phyloP scores from a whole-genome alignment of 2,797 vertebrate genomes.

The Catamblyrhynchus diadema region DNA sequence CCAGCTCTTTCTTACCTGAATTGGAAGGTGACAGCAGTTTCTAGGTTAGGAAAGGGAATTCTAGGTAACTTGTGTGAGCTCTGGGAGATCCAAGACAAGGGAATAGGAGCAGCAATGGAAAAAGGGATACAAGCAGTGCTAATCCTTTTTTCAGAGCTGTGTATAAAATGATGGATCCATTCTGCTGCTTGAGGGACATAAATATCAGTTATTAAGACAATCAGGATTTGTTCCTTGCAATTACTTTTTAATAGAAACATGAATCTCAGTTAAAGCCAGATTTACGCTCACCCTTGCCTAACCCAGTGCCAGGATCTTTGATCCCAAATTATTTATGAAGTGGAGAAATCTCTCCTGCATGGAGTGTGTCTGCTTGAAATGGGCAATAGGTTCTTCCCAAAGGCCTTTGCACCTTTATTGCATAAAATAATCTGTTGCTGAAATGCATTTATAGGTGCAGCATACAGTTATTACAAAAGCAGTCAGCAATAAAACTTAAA shows the following conservation, averaged over 20 bases:
- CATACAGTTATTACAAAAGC: neutral
- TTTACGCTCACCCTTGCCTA: neutral
- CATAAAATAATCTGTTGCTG: neutral
- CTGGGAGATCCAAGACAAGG: neutral
- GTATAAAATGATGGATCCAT: neutral
- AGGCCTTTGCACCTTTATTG: neutral
- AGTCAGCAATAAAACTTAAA: neutral
- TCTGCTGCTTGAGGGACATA: neutral
- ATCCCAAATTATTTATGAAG: neutral
- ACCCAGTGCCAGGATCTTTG: neutral
- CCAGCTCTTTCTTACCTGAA: neutral
- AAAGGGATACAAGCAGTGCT: neutral
- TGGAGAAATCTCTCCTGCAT: neutral
- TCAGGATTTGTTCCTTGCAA: neutral
- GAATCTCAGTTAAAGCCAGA: constrained; percentile 17
- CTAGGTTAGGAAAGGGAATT: neutral
- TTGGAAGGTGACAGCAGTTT: neutral
- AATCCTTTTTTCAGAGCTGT: neutral
- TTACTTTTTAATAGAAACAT: constrained; percentile 35
- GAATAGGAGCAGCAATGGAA: neutral
- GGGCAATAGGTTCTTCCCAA: neutral
- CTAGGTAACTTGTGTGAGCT: neutral
- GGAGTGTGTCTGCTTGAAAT: neutral
- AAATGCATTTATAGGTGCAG: neutral
- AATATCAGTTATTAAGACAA: constrained; percentile 33